phyloP scores from a whole-genome alignment of 1,140 invertebrate genomes.

The Dinothrombium tinctorium region DNA sequence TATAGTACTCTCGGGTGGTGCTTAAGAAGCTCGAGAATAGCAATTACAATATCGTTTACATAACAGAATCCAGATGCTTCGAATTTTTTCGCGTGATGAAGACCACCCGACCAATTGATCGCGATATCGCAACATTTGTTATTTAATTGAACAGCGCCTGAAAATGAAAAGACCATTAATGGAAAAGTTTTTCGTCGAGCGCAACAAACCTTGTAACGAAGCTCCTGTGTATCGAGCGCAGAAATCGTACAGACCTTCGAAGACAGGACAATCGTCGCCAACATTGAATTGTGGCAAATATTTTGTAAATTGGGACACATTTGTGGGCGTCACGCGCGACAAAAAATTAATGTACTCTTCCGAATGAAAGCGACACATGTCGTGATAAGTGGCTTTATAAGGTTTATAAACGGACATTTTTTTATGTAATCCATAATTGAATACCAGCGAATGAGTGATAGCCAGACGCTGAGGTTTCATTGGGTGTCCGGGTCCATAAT shows the following conservation, averaged over 20 bases:
- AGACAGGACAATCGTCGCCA: conserved; percentile 93
- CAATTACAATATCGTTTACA: conserved; percentile 86
- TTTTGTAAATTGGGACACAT: conserved; percentile 80
- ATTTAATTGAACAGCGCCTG: conserved; percentile 82
- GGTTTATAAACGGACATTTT: conserved; percentile 92
- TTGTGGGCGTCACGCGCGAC: conserved; percentile 81
- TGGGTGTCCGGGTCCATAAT: conserved; percentile 84
- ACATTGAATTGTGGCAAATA: conserved; percentile 83
- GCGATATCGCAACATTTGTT: conserved; percentile 91
- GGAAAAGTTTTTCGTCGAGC: background rate
- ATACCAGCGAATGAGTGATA: conserved; percentile 79
- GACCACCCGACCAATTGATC: conserved; percentile 91
- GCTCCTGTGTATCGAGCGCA: conserved; percentile 93
- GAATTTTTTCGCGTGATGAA: conserved; percentile 94
- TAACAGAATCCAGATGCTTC: conserved; percentile 94
- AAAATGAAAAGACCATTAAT: conserved; percentile 35
- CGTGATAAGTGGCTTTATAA: conserved; percentile 73
- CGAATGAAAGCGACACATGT: conserved; percentile 94
- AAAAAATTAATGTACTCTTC: conserved; percentile 96
- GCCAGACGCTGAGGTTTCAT: conserved; percentile 95
- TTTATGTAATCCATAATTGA: conserved; percentile 85
- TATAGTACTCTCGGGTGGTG: conserved; percentile 70
- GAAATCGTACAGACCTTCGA: conserved; percentile 89
- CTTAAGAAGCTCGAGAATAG: conserved; percentile 70
- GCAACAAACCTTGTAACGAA: conserved; percentile 44